Conservation (phyloP, 2,888 invertebrate genomes). For the Erannis defoliaria region DNA sequence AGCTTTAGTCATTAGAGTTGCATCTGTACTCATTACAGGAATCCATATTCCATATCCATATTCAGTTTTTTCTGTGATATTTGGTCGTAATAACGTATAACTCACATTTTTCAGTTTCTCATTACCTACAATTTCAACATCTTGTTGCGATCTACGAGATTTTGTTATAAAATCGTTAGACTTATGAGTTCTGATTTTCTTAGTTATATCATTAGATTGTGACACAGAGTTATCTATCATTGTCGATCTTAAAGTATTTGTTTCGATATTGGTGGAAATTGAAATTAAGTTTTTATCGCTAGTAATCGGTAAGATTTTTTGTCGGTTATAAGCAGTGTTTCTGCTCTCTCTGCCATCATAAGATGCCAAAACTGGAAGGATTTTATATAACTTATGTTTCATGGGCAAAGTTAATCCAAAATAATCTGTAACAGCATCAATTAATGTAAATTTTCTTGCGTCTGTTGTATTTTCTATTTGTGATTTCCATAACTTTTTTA, state of each 20-base stretch:
- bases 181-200: not conserved
- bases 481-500: not conserved
- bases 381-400: not conserved
- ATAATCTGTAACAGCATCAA: not conserved
- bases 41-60: not conserved
- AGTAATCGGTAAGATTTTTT: not conserved
- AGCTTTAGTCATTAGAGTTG: not conserved
- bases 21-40: not conserved
- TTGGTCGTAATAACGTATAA: not conserved
- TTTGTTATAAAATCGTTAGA: not conserved
- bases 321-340: not conserved
- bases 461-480: not conserved
- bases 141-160: not conserved
- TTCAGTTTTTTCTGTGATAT: not conserved
- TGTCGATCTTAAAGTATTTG: not conserved
- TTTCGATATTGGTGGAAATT: not conserved
- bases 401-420: not conserved
- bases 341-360: not conserved
- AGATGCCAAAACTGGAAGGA: not conserved
- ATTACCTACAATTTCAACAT: not conserved
- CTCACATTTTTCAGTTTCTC: too few species aligned
- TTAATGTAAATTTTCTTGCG: not conserved
- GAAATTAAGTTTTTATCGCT: not conserved
- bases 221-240: too few species aligned
- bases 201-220: not conserved